Evolutionary conservation across 2,797 vertebrate species (phyloP), one percentile per base, ranked within the genome.

Genomic region (Poecilia velifera): DNA sequence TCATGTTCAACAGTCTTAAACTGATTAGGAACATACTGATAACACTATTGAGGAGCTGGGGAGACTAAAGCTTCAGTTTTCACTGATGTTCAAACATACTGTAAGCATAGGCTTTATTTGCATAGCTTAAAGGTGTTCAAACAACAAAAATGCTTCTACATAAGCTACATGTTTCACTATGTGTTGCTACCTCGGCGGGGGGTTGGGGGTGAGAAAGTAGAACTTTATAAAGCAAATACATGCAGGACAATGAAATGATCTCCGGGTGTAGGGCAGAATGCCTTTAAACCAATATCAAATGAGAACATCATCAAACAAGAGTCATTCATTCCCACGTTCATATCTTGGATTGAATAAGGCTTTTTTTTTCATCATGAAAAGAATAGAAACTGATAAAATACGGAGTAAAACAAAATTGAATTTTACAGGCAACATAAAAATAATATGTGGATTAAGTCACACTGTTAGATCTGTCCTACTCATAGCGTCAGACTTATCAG

Each of bases 261-360:
- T 90, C 41, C 13, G 45, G 88, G 87, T 82, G 87, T 84, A 86
- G 77, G 82, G 92, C 82, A 45, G 18, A 76, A 6, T 66, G 86
- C 92, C 91, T 92, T 84, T 62, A 87, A 72, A 90, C 92, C 93
- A 93, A 94, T 82, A 83, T 96, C 95, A 91, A 95, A 95, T 94
- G 95, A 96, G 95, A 96, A 94, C 92, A 87, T 96, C 95, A 51
- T 95, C 92, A 79, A 81, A 82, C 77, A 53, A 1, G 87, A 95
- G 87, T 96, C 95, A 94, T 91, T 77, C 88, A 92, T 95, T 96
- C 96, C 95, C 95, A 95, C 91, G 89, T 89, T 96, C 95, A 96
- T 94, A 80, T 94, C 83, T 92, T 89, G 88, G 92, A 82, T 90
- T 86, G 74, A 84, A 49, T 87, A 92, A 94, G 94, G 92, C 93